A percentile compares a stretch with the other conserved stretches of the same genome.
Evolutionary conservation across 1,140 invertebrate species (phyloP).

Genomic region (Eumeta japonica): DNA sequence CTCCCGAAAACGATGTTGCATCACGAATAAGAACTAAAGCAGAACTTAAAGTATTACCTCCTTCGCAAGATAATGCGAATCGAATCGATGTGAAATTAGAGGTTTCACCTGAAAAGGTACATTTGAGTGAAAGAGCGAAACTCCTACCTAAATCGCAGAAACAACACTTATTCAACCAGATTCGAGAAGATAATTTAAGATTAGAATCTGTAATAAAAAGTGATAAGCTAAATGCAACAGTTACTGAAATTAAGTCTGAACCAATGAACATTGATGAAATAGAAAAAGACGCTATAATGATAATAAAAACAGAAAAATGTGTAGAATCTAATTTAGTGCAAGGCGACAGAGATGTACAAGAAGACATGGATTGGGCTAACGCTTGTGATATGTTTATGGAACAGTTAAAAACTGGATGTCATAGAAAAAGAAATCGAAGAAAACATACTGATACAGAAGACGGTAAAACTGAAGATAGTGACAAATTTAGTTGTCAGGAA

Average conservation of each 20-base stretch:
- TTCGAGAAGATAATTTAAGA: conserved; percentile 45
- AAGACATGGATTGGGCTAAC: conserved; percentile 62
- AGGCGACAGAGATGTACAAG: conserved; percentile 11
- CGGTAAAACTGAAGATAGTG: conserved; percentile 22
- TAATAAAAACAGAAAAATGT: conserved; percentile 44
- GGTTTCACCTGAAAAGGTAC: conserved; percentile 4
- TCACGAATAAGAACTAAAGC: conserved; percentile 79
- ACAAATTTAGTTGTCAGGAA: conserved; percentile 2
- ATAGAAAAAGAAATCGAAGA: conserved; percentile 59
- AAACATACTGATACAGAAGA: conserved; percentile 43
- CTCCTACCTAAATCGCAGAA: conserved; percentile 44
- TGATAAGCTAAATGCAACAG: conserved; percentile 22
- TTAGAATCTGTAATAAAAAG: conserved; percentile 46
- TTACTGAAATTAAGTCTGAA: conserved; percentile 41
- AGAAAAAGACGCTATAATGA: conserved; percentile 39
- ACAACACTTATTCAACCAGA: conserved; percentile 51
- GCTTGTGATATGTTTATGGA: conserved; percentile 73
- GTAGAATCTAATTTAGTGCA: conserved; percentile 16
- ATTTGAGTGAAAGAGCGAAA: conserved; percentile 23
- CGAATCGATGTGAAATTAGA: conserved; percentile 28
- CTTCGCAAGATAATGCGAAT: conserved; percentile 29
- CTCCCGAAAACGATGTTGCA: conserved; percentile 55
- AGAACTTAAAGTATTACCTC: conserved; percentile 68
- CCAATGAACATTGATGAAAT: conserved; percentile 52
- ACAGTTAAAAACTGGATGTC: conserved; percentile 62